phyloP scores from a whole-genome alignment of 2,888 invertebrate genomes.

The Nomada ruficornis region DNA sequence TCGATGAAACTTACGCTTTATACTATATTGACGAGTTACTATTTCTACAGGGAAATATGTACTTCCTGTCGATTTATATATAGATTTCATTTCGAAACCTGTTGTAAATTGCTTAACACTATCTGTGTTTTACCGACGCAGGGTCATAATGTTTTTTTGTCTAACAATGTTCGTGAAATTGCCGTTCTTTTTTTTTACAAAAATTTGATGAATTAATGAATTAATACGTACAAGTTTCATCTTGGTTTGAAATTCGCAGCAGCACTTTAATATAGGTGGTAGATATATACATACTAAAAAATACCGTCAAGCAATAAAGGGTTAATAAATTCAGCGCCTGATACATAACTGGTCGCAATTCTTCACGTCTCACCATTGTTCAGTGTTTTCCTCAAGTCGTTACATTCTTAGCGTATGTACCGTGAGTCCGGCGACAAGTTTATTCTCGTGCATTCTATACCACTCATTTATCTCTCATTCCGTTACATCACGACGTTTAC shows the following conservation, averaged over 20 bases:
- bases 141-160: background rate
- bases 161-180: background rate
- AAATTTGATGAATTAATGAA: too few relatives aligned
- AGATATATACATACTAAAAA: too few relatives aligned
- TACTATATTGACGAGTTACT: background rate
- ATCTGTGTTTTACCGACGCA: background rate
- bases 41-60: background rate
- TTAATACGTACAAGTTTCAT: too few relatives aligned
- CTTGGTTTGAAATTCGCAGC: too few relatives aligned
- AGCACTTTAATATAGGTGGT: too few relatives aligned
- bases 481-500: background rate
- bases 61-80: background rate
- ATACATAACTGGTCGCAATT: background rate
- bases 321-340: too few relatives aligned
- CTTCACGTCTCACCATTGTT: background rate
- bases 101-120: background rate
- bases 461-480: background rate
- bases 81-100: background rate
- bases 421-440: conserved; percentile 3
- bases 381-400: background rate
- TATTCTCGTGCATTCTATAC: conserved; percentile 7
- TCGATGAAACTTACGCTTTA: background rate
- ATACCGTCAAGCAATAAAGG: too few relatives aligned
- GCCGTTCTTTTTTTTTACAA: too few relatives aligned
- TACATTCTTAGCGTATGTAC: background rate